Base-by-base conservation (phyloP, 2,113 vertebrate species). In the Taurulus bubalis region DNA sequence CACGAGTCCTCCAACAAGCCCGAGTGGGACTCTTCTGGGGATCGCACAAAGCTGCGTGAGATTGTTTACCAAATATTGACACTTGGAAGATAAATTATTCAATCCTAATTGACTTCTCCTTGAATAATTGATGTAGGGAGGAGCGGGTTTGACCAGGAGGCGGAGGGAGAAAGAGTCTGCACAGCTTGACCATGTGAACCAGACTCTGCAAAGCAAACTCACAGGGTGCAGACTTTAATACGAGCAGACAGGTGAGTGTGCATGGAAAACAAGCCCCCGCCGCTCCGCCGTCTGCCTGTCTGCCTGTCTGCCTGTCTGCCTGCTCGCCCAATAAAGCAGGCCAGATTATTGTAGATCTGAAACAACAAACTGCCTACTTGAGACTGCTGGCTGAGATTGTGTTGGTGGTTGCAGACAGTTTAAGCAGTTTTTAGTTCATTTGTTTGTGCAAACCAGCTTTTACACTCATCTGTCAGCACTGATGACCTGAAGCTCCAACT, bases 11-110 rank as follows among this genome's bases (percentile, higher is more conserved):
- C 34, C 22, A 38, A 14, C 49, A 8, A 24, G 38, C n/a, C 53
- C 11, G 16, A 79, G 28, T 40, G 12, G 22, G 53, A 81, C 60
- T 63, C 77, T 77, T 77, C 11, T 8, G 32, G 67, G 80, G 38
- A 79, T 32, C 71, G 45, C 62, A 67, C 84, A 85, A 89, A 71
- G 30, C 53, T 80, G 55, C 68, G 74, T 68, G 69, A 69, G 65
- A 86, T 82, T 90, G 79, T 91, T 92, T 89, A 84, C 86, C 75
- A 92, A 90, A 91, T 90, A 91, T 87, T 91, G 93, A 89, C 87
- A 90, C 87, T 78, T 26, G 3, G 55, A 71, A 66, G 82, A 89
- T 89, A 47, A 88, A 87, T 90, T 77, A 92, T 91, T 92, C 70
- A 85, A 40, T 63, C 34, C 75, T 90, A 79, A 88, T 84, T 86